Evolutionary conservation across 2,888 invertebrate genomes (phyloP).

Genomic region (Nemotelus pantherinus): DNA sequence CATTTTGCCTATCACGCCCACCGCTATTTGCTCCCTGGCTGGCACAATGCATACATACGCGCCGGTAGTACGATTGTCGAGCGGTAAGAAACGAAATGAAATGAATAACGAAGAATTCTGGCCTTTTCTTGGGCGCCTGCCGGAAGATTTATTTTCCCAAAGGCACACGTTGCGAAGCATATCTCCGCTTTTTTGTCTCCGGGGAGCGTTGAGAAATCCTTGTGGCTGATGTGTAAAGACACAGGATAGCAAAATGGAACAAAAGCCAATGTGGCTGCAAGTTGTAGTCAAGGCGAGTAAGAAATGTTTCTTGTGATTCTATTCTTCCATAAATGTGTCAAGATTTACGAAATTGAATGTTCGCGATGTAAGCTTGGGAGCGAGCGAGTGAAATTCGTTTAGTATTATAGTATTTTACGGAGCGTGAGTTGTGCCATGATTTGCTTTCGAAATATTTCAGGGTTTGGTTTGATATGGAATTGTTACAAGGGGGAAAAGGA

Average conservation of each 20-base stretch:
- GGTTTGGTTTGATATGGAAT: no score
- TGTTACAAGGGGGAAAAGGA: no score
- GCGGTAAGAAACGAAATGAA: no score
- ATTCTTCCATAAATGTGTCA: constrained; percentile 24
- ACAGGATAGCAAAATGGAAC: background rate
- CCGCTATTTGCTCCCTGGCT: background rate
- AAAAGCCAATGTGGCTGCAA: constrained; percentile 8
- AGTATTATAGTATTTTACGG: constrained; percentile 26
- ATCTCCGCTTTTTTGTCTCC: constrained; percentile 15
- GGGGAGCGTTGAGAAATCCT: background rate
- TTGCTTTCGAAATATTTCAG: background rate
- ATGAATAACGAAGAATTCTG: background rate
- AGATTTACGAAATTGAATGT: constrained; percentile 38
- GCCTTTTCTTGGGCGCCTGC: constrained; percentile 9
- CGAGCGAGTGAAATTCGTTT: background rate
- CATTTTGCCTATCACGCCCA: background rate
- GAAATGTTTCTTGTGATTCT: constrained; percentile 8
- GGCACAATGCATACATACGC: no score
- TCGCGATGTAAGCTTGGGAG: background rate
- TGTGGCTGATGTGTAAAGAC: background rate
- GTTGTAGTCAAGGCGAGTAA: constrained; percentile 16
- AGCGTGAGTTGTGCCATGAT: constrained; percentile 5
- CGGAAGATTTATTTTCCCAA: constrained; percentile 32
- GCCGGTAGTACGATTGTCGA: no score
- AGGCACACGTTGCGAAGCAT: background rate